phyloP scores from a whole-genome alignment of 2,113 vertebrate species.

The Aspidoscelis tigris region DNA sequence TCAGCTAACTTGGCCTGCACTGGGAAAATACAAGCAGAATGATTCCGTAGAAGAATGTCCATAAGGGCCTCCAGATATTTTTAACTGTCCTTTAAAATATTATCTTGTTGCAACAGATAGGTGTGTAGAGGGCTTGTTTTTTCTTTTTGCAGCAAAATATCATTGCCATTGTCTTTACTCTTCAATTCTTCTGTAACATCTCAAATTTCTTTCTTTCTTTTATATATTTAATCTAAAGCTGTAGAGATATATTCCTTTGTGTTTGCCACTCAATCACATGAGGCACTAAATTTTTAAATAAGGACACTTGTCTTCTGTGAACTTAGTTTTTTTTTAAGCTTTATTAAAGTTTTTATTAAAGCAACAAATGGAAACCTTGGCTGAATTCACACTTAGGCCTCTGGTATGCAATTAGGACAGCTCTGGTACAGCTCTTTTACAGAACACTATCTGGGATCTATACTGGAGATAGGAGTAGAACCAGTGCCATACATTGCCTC shows the following conservation, averaged over 20 bases:
- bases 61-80: not conserved
- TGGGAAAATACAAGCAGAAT: not conserved
- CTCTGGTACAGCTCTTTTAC: no score
- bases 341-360: no score
- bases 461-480: no score
- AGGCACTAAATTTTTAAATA: not conserved
- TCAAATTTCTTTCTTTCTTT: constrained; percentile 13
- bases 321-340: not conserved
- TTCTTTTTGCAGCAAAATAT: constrained; percentile 6
- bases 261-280: constrained; percentile 23
- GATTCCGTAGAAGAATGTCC: not conserved
- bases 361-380: no score
- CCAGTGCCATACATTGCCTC: no score
- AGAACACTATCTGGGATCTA: no score
- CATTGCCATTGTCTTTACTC: not conserved
- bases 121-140: not conserved
- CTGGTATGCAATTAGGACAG: no score
- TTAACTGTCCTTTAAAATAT: not conserved
- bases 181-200: constrained; percentile 29
- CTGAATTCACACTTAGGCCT: no score
- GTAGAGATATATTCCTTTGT: not conserved
- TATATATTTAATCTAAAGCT: not conserved
- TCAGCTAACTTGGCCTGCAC: no score
- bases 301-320: constrained; percentile 5
- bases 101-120: not conserved